These are phyloP conservation scores for Priocnemis perturbator DNA, from an alignment of 2,888 invertebrate genomes.

Conservation along the genomic window DNA sequence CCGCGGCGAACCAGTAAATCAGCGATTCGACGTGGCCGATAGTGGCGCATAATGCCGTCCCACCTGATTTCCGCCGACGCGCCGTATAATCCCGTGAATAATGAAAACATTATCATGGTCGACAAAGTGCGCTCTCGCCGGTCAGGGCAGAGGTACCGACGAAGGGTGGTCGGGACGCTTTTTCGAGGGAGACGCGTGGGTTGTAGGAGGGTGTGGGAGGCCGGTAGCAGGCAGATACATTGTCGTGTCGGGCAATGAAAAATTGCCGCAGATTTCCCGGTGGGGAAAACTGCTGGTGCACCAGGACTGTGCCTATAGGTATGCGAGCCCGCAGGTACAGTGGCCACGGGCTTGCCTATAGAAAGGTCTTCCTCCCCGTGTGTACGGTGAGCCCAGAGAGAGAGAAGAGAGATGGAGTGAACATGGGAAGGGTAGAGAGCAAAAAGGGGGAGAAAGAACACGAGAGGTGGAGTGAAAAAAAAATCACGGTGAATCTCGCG, in stretches of 20 bases:
- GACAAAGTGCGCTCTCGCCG: conserved; percentile 46
- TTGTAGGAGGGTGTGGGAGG: background rate
- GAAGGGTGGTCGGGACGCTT: conserved; percentile 40
- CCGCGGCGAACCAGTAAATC: conserved; percentile 44
- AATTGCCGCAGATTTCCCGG: conserved; percentile 62
- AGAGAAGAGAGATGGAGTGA: no score
- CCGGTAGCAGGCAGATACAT: conserved; percentile 52
- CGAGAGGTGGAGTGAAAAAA: conserved; percentile 8
- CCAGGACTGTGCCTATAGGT: conserved; percentile 24
- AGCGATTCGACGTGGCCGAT: conserved; percentile 47
- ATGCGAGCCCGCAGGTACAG: conserved; percentile 6
- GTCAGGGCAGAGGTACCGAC: background rate
- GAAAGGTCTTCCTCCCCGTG: background rate
- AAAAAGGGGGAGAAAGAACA: background rate
- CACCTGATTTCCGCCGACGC: conserved; percentile 57
- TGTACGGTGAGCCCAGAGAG: background rate
- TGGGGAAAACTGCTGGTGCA: conserved; percentile 54
- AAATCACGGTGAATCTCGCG: conserved; percentile 12
- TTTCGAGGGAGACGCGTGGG: conserved; percentile 35
- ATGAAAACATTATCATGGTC: conserved; percentile 61
- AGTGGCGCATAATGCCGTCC: conserved; percentile 50
- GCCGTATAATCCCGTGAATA: conserved; percentile 61
- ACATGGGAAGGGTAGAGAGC: background rate
- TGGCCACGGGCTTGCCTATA: background rate
- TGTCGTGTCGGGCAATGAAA: conserved; percentile 64